Evolutionary conservation across 2,113 vertebrate species (phyloP).

Genomic region (Mus pahari): DNA sequence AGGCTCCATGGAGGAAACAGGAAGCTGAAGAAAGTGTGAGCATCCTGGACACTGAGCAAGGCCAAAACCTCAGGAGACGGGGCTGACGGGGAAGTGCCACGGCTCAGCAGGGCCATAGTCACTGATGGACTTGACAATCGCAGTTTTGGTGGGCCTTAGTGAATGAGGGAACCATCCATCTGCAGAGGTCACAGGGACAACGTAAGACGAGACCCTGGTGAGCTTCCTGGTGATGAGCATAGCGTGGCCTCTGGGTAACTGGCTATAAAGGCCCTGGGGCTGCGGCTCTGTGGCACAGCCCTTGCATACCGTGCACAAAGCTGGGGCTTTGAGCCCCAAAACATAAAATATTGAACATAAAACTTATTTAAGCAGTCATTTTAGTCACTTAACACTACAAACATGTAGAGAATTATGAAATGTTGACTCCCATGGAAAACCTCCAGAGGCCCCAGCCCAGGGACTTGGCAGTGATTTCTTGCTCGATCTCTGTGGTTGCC

Average conservation of each 20-base stretch:
- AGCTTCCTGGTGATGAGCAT: neutral
- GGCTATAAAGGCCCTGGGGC: neutral
- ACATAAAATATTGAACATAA: neutral
- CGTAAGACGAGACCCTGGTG: neutral
- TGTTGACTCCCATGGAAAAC: neutral
- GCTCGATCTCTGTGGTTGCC: slow-evolving; percentile 14
- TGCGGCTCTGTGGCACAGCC: neutral
- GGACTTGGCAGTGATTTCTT: neutral
- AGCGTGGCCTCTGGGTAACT: neutral
- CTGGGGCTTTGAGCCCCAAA: neutral
- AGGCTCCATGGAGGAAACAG: neutral
- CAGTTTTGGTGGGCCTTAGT: neutral
- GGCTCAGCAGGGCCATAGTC: neutral
- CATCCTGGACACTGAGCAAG: neutral
- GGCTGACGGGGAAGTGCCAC: no score
- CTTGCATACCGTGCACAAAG: neutral
- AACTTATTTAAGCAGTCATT: neutral
- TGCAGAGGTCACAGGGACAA: neutral
- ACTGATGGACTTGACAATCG: neutral
- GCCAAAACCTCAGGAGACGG: neutral
- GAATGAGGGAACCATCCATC: neutral
- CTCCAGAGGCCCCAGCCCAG: neutral
- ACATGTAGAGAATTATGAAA: neutral
- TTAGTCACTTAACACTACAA: neutral
- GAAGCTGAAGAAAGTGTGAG: neutral